Conservation (phyloP, 64 coral and sea anemone species). For the Montipora sp. region DNA sequence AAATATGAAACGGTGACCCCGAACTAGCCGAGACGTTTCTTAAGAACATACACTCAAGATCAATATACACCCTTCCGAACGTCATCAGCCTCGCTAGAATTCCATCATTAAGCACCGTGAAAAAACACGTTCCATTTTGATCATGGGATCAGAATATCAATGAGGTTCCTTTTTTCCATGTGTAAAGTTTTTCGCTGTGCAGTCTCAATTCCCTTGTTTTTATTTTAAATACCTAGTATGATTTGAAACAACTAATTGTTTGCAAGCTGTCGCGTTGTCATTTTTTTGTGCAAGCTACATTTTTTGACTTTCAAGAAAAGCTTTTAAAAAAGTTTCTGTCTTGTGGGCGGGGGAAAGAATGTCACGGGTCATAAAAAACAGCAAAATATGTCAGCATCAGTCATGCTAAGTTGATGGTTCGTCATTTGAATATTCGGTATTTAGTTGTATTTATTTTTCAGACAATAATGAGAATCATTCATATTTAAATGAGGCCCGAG, state of each 20-base stretch:
- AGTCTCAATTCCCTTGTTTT: background rate
- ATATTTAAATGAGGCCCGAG: background rate
- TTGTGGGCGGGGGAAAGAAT: background rate
- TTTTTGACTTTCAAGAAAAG: background rate
- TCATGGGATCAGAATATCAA: too few species aligned
- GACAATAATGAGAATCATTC: constrained; percentile 4
- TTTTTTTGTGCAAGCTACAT: too few species aligned
- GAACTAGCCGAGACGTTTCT: background rate
- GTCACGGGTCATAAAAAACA: background rate
- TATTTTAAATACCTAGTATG: background rate
- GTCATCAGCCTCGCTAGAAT: background rate
- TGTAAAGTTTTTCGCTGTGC: too few species aligned
- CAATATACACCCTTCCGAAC: background rate
- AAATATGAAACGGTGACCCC: background rate
- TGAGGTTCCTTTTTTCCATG: too few species aligned
- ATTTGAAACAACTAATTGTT: background rate
- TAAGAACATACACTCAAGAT: background rate
- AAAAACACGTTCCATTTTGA: too few species aligned
- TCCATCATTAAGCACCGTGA: too few species aligned
- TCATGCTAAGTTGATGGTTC: background rate
- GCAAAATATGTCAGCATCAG: background rate
- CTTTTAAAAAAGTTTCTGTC: background rate
- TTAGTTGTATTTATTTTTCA: background rate
- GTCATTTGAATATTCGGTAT: background rate
- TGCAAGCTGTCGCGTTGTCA: too few species aligned